Base-by-base conservation (phyloP, 2,797 vertebrate genomes). In the Liparis tanakae region DNA sequence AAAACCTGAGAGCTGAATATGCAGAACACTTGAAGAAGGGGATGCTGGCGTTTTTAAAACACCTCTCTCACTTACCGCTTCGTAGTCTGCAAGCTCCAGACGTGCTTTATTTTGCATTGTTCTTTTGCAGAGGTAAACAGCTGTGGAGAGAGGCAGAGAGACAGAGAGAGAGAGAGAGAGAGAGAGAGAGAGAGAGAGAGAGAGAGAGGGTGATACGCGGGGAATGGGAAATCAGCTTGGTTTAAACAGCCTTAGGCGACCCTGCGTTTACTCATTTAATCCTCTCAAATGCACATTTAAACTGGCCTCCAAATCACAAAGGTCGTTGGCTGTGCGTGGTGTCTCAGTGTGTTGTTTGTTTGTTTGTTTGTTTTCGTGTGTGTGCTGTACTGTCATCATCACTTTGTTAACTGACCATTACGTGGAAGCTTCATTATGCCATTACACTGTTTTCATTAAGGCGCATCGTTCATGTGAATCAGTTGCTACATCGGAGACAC, bases 101-200 rank as follows among this genome's bases (percentile, higher is more conserved):
- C 98, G 95, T 58, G 97, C 97, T 95, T 99, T 99, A 90, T 99
- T 99, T 96, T 99, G 97, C 98, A 99, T 99, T 92, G 98, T 99
- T 95, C 98, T 94, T 94, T 99, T 99, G 94, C 98, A 99, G 94
- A 99, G 97, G 94, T 99, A 99, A 95, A 99, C 98, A 64, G 98
- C 98, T 99, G 92, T 2, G 82, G 92, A 92, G 62, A 69, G 59
- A 90, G 62, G n/a, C n/a, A 82, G 60, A 77, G 67, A 66, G 9
- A 44, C 57, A 70, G 39, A 67, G 59, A 76, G 70, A 65, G 44
- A n/a, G n/a, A 70, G 39, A 67, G 59, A 76, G 70, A 65, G 44
- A n/a, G 92, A 92, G 62, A 69, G 59, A 90, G 62, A n/a, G n/a
- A 82, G 60, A 77, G 67, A 66, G 9, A 44, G 54, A 70, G 39